These are phyloP conservation scores for Phasia obesa DNA, from an alignment of 2,888 invertebrate species.

Conservation along the genomic window DNA sequence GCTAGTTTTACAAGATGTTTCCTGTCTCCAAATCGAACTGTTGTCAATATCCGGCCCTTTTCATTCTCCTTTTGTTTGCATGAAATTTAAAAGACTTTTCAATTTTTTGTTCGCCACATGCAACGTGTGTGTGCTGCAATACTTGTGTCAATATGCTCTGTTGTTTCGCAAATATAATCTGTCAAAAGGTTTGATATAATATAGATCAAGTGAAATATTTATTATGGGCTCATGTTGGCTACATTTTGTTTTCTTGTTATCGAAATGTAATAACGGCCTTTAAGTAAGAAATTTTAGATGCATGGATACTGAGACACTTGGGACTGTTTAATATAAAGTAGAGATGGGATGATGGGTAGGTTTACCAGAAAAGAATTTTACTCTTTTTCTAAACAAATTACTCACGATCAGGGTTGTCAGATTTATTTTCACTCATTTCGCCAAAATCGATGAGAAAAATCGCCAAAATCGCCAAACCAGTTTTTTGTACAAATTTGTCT, in stretches of 20 bases:
- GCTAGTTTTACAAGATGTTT: slow-evolving; percentile 82
- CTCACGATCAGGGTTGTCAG: no score
- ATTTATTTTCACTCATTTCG: no score
- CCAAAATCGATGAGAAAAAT: no score
- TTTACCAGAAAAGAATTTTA: no score
- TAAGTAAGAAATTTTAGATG: background rate
- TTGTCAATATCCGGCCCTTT: slow-evolving; percentile 78
- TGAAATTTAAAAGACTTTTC: slow-evolving; percentile 56
- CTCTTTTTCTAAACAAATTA: no score
- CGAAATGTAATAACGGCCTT: background rate
- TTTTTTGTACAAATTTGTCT: no score
- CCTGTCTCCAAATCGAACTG: slow-evolving; percentile 82
- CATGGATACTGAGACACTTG: background rate
- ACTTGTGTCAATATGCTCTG: background rate
- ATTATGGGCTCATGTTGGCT: slow-evolving; percentile 54
- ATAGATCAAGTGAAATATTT: slow-evolving; percentile 70
- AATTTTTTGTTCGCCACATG: slow-evolving; percentile 64
- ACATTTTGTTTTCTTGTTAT: slow-evolving; percentile 12
- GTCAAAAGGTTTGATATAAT: slow-evolving; percentile 69
- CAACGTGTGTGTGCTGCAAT: slow-evolving; percentile 65
- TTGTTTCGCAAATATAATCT: slow-evolving; percentile 62
- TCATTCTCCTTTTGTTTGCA: slow-evolving; percentile 50
- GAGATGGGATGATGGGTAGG: no score
- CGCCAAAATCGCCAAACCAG: no score
- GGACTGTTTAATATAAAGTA: no score